Percentiles rank a stretch among this genome's conserved stretches.
Evolutionary conservation across 2,888 invertebrate genomes (phyloP).

Genomic region (Epistrophella euchroma): DNA sequence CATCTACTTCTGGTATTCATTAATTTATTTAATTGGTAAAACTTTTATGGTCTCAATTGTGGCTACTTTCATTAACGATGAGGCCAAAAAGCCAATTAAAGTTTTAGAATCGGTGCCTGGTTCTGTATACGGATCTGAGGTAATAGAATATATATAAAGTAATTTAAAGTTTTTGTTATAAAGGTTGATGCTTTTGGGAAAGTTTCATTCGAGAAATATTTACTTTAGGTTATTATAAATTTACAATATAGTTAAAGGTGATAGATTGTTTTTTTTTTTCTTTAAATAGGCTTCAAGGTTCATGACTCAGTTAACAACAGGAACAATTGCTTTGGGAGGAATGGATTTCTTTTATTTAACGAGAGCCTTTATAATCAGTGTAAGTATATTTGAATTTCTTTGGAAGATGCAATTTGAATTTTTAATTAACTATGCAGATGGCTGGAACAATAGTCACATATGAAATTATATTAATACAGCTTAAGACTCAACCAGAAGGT

Average conservation of each 20-base stretch:
- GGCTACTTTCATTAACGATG: slow-evolving; percentile 84
- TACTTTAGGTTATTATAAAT: neutral
- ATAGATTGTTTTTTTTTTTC: neutral
- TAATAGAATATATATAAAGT: slow-evolving; percentile 70
- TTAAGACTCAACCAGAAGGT: slow-evolving; percentile 71
- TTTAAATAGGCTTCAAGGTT: slow-evolving; percentile 84
- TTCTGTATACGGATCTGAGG: slow-evolving; percentile 84
- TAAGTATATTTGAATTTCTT: slow-evolving; percentile 77
- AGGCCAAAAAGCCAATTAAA: slow-evolving; percentile 84
- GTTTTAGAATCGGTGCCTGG: slow-evolving; percentile 84
- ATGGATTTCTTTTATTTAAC: slow-evolving; percentile 85
- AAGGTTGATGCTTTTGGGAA: neutral
- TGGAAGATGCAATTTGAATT: neutral
- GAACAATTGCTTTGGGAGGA: slow-evolving; percentile 85
- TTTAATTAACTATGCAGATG: slow-evolving; percentile 82
- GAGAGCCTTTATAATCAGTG: slow-evolving; percentile 85
- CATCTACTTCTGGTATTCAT: slow-evolving; percentile 84
- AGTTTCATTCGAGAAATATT: neutral
- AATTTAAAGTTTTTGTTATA: slow-evolving; percentile 34
- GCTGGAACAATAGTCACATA: slow-evolving; percentile 86
- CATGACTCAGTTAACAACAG: slow-evolving; percentile 84
- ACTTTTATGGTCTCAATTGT: slow-evolving; percentile 84
- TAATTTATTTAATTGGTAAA: slow-evolving; percentile 84
- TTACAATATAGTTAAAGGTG: neutral
- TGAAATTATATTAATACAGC: slow-evolving; percentile 76